Evolutionary conservation across 1,140 invertebrate genomes (phyloP).

Genomic region (Drosophila virilis): DNA sequence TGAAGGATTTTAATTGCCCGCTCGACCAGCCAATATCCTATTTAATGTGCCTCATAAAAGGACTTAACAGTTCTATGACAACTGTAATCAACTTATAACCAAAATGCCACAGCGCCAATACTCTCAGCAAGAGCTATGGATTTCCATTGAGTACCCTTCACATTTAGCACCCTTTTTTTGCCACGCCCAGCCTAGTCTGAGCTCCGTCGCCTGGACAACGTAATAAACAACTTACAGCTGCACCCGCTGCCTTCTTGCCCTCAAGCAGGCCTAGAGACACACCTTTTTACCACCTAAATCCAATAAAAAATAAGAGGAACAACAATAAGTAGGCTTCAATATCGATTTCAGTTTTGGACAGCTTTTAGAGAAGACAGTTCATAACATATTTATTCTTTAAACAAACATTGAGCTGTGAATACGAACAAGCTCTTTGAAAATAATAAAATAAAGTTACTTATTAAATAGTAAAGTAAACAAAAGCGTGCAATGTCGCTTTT

Average conservation of each 20-base stretch:
- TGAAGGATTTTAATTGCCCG: too few relatives aligned
- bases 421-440: slow-evolving; percentile 4
- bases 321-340: slow-evolving; percentile 36
- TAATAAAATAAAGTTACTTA: not conserved
- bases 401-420: slow-evolving; percentile 15
- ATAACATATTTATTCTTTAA: slow-evolving; percentile 24
- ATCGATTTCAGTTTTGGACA: slow-evolving; percentile 17
- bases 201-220: slow-evolving; percentile 41
- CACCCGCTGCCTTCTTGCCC: not conserved
- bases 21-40: too few relatives aligned
- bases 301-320: slow-evolving; percentile 2
- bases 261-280: not conserved
- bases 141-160: not conserved
- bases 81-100: too few relatives aligned
- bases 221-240: slow-evolving; percentile 48
- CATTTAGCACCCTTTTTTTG: not conserved
- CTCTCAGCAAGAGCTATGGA: not conserved
- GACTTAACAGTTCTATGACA: too few relatives aligned
- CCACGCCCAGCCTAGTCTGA: not conserved
- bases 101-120: too few relatives aligned
- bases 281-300: too few relatives aligned
- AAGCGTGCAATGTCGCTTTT: slow-evolving; percentile 67
- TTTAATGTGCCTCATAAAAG: too few relatives aligned
- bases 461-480: slow-evolving; percentile 3
- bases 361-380: not conserved